A percentile compares a stretch with the other conserved stretches of the same genome.
phyloP scores from a whole-genome alignment of 2,888 invertebrate genomes.

The Andrena fulva region DNA sequence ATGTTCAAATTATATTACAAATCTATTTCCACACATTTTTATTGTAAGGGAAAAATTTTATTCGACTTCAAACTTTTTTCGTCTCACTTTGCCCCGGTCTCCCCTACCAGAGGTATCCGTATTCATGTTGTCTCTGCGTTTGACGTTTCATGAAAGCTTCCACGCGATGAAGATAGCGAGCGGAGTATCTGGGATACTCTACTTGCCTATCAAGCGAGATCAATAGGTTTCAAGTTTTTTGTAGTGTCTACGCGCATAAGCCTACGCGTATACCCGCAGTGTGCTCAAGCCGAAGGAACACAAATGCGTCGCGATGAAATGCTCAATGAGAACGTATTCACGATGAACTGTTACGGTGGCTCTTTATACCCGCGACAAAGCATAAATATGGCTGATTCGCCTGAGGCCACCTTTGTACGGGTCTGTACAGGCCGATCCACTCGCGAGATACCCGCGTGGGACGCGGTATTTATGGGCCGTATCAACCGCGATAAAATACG shows the following conservation, averaged over 20 bases:
- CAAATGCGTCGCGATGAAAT: slow-evolving; percentile 79
- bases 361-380: slow-evolving; percentile 82
- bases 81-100: no score
- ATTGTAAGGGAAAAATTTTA: no score
- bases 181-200: background rate
- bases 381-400: slow-evolving; percentile 82
- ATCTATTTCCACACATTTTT: no score
- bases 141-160: background rate
- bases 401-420: slow-evolving; percentile 79
- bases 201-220: slow-evolving; percentile 52
- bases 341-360: slow-evolving; percentile 75
- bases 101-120: background rate
- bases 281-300: slow-evolving; percentile 63
- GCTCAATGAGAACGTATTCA: slow-evolving; percentile 77
- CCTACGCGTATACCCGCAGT: no score
- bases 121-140: background rate
- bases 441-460: slow-evolving; percentile 80
- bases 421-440: slow-evolving; percentile 77
- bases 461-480: slow-evolving; percentile 60
- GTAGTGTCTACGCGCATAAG: slow-evolving; percentile 60
- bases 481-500: slow-evolving; percentile 62
- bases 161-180: background rate
- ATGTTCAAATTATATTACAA: no score
- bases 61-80: no score
- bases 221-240: slow-evolving; percentile 67